A percentile compares a stretch with the other conserved stretches of the same genome.
phyloP scores from a whole-genome alignment of 2,113 vertebrate species.

The Laterallus jamaicensis region DNA sequence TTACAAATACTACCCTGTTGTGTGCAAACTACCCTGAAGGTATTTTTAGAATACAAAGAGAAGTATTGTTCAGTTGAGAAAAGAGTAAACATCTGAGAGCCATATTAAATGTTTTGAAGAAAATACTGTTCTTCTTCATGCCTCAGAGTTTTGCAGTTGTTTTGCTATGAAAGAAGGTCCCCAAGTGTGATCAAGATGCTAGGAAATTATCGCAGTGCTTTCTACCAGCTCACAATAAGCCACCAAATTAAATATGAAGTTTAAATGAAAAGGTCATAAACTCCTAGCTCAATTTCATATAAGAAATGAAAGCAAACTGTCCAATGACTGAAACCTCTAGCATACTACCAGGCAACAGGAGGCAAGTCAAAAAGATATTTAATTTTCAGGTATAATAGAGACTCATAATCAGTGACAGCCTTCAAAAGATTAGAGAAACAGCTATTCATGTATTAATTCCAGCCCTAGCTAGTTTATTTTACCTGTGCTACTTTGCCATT shows the following conservation, averaged over 20 bases:
- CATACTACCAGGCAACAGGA: background rate
- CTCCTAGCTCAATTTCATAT: background rate
- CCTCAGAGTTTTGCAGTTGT: background rate
- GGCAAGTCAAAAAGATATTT: background rate
- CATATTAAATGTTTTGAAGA: background rate
- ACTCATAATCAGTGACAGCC: background rate
- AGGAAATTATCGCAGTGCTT: background rate
- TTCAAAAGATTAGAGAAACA: conserved; percentile 21
- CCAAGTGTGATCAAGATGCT: background rate
- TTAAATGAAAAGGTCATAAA: conserved; percentile 29
- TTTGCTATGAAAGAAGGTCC: conserved; percentile 11
- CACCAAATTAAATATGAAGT: background rate
- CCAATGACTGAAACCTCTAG: background rate
- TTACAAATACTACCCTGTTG: background rate
- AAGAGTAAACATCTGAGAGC: background rate
- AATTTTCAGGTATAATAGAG: background rate
- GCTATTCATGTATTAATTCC: background rate
- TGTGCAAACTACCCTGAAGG: background rate
- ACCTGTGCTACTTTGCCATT: background rate
- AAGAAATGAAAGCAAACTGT: background rate
- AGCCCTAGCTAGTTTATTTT: background rate
- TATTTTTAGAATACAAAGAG: background rate
- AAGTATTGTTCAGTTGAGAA: background rate
- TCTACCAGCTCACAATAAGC: background rate
- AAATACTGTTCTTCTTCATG: background rate